Evolutionary conservation across 2,888 invertebrate species (phyloP).

Genomic region (Microplitis deprimator): DNA sequence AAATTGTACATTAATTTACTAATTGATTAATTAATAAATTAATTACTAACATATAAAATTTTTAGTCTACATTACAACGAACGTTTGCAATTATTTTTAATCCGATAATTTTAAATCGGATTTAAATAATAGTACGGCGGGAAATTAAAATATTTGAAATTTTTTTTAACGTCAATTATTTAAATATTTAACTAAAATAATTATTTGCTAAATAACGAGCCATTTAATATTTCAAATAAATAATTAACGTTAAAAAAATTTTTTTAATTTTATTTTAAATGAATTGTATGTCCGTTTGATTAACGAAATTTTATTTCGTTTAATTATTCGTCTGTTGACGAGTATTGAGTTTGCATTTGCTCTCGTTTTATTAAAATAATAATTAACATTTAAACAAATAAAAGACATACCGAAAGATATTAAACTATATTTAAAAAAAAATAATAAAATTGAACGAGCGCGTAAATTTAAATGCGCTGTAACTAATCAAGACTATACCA

Average conservation of each 20-base stretch:
- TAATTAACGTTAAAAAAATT: slow-evolving; percentile 27
- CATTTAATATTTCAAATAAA: too few species aligned
- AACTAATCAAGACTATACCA: slow-evolving; percentile 37
- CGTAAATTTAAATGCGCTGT: slow-evolving; percentile 26
- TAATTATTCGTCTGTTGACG: neutral
- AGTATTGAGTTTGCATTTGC: slow-evolving; percentile 33
- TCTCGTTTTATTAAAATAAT: slow-evolving; percentile 10
- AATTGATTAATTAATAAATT: slow-evolving; percentile 27
- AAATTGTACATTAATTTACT: slow-evolving; percentile 55
- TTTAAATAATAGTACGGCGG: neutral
- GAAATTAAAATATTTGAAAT: too few species aligned
- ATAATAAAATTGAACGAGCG: slow-evolving; percentile 14
- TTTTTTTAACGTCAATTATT: too few species aligned
- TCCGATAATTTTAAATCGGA: neutral
- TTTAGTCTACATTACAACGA: slow-evolving; percentile 60
- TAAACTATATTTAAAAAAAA: neutral
- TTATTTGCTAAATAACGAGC: too few species aligned
- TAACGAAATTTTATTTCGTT: slow-evolving; percentile 8
- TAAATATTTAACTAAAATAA: too few species aligned
- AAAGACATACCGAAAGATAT: slow-evolving; percentile 21
- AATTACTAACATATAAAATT: slow-evolving; percentile 45
- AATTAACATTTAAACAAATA: slow-evolving; percentile 21
- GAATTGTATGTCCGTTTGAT: neutral
- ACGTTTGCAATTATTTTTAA: slow-evolving; percentile 49
- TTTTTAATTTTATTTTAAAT: neutral